Percentiles rank a stretch among this genome's conserved stretches.
Evolutionary conservation across 2,797 vertebrate species (phyloP).

Genomic region (Ceyx erithaca): DNA sequence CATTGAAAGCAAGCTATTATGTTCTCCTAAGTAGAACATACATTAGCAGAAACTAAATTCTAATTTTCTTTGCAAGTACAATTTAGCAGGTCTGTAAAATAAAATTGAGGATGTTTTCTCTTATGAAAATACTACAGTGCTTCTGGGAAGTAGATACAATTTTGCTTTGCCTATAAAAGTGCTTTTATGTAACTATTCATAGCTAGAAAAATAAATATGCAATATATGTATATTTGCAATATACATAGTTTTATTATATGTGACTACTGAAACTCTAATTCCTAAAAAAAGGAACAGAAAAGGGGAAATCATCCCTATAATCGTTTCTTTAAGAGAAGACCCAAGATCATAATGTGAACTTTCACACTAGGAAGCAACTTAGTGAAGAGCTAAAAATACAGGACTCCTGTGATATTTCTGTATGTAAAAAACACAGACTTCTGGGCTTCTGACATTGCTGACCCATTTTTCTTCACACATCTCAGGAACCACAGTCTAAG

Average conservation of each 20-base stretch:
- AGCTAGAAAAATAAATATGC: neutral
- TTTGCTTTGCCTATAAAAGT: neutral
- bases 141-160: neutral
- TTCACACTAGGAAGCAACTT: slow-evolving; percentile 39
- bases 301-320: neutral
- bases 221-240: neutral
- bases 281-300: neutral
- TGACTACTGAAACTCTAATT: neutral
- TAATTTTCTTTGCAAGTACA: neutral
- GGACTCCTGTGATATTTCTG: neutral
- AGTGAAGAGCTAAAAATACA: slow-evolving; percentile 50
- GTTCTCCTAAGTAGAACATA: neutral
- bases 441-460: neutral
- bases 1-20: neutral
- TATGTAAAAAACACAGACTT: neutral
- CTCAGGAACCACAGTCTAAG: neutral
- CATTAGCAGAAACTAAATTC: neutral
- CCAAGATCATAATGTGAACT: slow-evolving; percentile 42
- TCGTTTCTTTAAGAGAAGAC: neutral
- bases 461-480: slow-evolving; percentile 44
- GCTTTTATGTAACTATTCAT: neutral
- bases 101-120: neutral
- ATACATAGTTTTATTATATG: neutral
- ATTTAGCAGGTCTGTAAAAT: neutral
- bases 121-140: neutral